Evolutionary conservation across 2,113 vertebrate genomes (phyloP), one percentile per base, ranked within the genome.

Genomic region (Thalassarche chlororhynchos): DNA sequence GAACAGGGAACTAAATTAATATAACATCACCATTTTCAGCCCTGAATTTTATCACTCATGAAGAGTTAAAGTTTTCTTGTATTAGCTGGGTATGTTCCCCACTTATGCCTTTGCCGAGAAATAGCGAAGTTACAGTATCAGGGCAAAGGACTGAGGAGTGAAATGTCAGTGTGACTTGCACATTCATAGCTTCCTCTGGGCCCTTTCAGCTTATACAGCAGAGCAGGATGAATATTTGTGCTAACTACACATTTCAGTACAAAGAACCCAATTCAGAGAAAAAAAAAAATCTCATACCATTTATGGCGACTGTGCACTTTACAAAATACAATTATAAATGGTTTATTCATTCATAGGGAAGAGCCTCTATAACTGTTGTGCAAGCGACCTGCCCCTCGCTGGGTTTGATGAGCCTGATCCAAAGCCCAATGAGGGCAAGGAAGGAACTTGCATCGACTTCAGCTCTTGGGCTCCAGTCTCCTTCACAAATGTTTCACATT

Each of bases 221-320:
- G 66, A 95, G 93, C 93, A 95, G 95, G 97, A 96, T 95, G 97
- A 97, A 54, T 96, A 97, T 98, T 97, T 97, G 96, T 90, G 92
- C 97, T 98, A 97, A 97, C 94, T 91, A 96, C 96, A 97, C 94
- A 95, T 98, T 98, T 94, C 84, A 80, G 96, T 71, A 98, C 98
- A 98, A 98, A 98, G 97, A 94, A 94, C 51, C 84, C 95, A 96
- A 97, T 98, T 98, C 96, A 97, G 95, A 83, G n/a, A n/a, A 84
- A 96, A 95, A 91, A 90, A 96, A 97, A 97, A 70, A 89, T 52
- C 96, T 98, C 96, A 96, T 95, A 86, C 89, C 95, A 96, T 97
- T 97, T 98, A 97, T 93, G 85, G 96, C 36, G 24, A 97, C 94
- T 75, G 90, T 87, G 95, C 97, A 91, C 95, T 98, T 97, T 88